Base-by-base conservation (phyloP, 2,797 vertebrate genomes). In the Lepilemur ruficaudatus region DNA sequence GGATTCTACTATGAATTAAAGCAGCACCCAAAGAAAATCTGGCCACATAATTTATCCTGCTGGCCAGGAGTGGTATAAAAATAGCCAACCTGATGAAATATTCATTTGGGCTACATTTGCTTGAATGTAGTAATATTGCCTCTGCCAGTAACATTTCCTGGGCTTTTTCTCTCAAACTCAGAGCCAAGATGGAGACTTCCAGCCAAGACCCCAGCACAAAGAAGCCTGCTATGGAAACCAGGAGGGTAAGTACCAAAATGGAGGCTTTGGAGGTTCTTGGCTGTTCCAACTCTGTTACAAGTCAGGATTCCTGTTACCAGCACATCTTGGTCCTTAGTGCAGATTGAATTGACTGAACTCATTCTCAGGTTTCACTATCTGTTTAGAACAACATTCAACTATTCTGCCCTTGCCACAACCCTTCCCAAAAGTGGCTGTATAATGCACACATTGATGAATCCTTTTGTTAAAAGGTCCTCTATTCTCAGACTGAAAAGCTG, bases 1-100 rank as follows among this genome's bases (percentile, higher is more conserved):
- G 91, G 87, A 86, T 97, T 81, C 41, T 86, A 6, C 93, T 93
- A 70, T 93, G 86, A 93, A 83, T 84, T 93, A 84, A 95, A 96
- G 76, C 86, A 94, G 81, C 91, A 95, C 84, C 96, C 89, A 94
- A 84, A 93, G 95, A 96, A 91, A 93, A 93, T 95, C 93, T 98
- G 97, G 97, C 96, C 73, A 52, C 38, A 84, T 90, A 38, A 32
- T 95, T 94, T 97, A 83, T 59, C 81, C 88, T 92, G 59, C 65
- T 78, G 72, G 95, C 93, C 93, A 97, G 87, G 79, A 86, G 65
- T 93, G 67, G 82, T 93, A 67, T 96, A 97, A 97, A 97, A 96
- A 97, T 97, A 97, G 96, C 95, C 76, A 96, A 76, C 83, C 79
- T 97, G 96, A 97, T 98, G 89, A 98, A 98, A 98, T 97, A 97